phyloP scores from a whole-genome alignment of 2,797 vertebrate genomes.

The Lepidocolaptes lacrymiger region DNA sequence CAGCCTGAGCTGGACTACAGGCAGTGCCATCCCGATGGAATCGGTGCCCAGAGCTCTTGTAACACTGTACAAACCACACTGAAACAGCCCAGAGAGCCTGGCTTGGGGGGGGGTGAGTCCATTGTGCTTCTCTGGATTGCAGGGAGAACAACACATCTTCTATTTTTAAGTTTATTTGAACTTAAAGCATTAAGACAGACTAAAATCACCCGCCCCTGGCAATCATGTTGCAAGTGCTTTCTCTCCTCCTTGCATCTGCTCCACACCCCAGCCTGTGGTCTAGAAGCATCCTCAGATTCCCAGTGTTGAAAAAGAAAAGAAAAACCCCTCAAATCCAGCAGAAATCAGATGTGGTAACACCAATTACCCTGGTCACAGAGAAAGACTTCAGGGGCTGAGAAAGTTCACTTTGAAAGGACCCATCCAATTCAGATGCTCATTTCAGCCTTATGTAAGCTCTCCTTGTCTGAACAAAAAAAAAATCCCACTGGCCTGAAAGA shows the following conservation, averaged over 20 bases:
- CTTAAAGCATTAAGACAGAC: conserved; percentile 18
- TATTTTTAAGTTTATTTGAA: conserved; percentile 42
- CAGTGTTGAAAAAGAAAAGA: background rate
- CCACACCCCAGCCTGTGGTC: background rate
- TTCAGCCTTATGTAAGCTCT: background rate
- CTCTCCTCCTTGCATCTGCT: background rate
- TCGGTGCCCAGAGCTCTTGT: background rate
- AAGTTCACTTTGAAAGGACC: background rate
- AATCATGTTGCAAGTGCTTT: background rate
- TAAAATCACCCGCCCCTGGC: conserved; percentile 25
- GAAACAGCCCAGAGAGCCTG: background rate
- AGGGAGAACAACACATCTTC: background rate
- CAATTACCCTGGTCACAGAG: background rate
- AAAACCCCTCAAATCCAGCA: background rate
- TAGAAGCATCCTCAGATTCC: background rate
- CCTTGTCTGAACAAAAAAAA: background rate
- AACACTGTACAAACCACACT: fast-evolving
- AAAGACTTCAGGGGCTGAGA: background rate
- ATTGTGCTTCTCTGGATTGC: background rate
- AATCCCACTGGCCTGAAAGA: background rate
- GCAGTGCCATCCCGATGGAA: fast-evolving
- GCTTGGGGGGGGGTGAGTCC: background rate
- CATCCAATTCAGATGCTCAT: background rate
- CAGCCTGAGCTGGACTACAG: background rate
- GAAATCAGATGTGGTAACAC: background rate